These are phyloP conservation scores for Bothrops jararaca DNA, from an alignment of 2,113 vertebrate species.

Conservation along the genomic window DNA sequence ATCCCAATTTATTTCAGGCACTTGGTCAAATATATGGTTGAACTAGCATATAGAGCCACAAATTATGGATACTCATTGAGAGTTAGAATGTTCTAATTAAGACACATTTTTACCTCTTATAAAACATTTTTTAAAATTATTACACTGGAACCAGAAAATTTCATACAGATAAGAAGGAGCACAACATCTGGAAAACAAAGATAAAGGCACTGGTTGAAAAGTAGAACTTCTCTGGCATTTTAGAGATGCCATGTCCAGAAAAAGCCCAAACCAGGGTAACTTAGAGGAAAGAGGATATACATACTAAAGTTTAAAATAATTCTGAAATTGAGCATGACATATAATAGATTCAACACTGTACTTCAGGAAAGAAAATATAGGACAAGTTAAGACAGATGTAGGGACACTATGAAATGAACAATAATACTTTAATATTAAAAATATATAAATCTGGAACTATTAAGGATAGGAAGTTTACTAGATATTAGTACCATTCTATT, in stretches of 20 bases:
- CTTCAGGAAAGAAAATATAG: not conserved
- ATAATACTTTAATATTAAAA: not conserved
- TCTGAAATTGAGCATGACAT: not conserved
- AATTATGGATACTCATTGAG: not conserved
- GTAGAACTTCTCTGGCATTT: not conserved
- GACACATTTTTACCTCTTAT: not conserved
- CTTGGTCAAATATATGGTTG: not conserved
- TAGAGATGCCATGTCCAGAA: not conserved
- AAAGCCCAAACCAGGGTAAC: not conserved
- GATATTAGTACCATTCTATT: not conserved
- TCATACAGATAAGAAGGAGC: not conserved
- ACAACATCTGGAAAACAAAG: not conserved
- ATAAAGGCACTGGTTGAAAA: not conserved
- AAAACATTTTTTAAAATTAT: not conserved
- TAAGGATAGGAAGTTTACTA: not conserved
- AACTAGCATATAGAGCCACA: not conserved
- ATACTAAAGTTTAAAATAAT: not conserved
- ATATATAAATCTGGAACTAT: not conserved
- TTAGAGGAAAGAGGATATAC: not conserved
- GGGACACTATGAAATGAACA: not conserved
- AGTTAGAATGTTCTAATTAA: not conserved
- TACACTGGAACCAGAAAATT: not conserved
- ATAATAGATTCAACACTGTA: not conserved
- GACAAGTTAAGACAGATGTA: not conserved
- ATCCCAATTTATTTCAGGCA: not conserved